Evolutionary conservation across 2,888 invertebrate species (phyloP).

Genomic region (Tiliacea aurago): DNA sequence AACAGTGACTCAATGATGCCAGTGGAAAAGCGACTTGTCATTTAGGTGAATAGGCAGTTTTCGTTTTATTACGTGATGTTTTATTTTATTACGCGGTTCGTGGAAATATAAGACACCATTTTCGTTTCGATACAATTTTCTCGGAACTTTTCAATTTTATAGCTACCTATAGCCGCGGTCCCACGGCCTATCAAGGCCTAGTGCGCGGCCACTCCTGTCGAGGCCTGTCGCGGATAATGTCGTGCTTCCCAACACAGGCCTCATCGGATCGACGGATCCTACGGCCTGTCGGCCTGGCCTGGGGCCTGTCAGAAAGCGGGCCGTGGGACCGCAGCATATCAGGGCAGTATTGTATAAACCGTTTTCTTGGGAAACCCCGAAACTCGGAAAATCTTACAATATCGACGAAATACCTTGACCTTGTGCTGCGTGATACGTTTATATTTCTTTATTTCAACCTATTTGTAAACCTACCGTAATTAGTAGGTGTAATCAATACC

Average conservation of each 20-base stretch:
- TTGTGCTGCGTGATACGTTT: not conserved
- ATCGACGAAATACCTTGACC: not conserved
- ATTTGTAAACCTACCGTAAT: too few relatives aligned
- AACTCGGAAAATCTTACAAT: not conserved
- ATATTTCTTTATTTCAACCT: not conserved
- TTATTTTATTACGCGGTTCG: slow-evolving; percentile 7
- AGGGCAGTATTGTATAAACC: too few relatives aligned
- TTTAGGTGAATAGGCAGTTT: slow-evolving; percentile 19
- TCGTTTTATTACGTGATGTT: slow-evolving; percentile 25
- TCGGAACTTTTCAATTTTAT: slow-evolving; percentile 19
- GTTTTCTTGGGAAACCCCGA: slow-evolving; percentile 10
- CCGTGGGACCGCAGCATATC: too few relatives aligned
- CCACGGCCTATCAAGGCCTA: too few relatives aligned
- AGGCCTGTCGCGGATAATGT: too few relatives aligned
- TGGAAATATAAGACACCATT: slow-evolving; percentile 22
- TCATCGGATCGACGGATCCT: too few relatives aligned
- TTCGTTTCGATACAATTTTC: slow-evolving; percentile 15
- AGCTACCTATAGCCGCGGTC: too few relatives aligned
- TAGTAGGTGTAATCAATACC: not conserved
- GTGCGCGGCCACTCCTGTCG: too few relatives aligned
- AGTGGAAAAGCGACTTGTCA: slow-evolving; percentile 24
- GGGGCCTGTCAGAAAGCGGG: too few relatives aligned
- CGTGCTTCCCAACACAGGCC: too few relatives aligned
- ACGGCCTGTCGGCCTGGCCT: too few relatives aligned
- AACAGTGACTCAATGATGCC: slow-evolving; percentile 47